Evolutionary conservation across 2,113 vertebrate genomes (phyloP).

Genomic region (Psilopogon haemacephalus): DNA sequence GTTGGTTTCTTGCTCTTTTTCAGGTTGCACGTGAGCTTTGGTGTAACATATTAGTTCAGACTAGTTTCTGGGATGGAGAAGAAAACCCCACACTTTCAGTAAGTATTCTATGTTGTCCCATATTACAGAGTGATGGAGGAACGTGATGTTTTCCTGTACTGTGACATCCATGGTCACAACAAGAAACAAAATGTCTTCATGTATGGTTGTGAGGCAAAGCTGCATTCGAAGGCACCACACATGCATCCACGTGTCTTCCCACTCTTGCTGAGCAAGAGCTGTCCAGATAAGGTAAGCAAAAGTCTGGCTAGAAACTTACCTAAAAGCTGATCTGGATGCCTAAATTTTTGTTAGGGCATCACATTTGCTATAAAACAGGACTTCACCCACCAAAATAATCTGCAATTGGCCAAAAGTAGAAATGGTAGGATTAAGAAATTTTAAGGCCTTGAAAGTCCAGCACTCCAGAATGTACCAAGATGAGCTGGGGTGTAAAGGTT

Average conservation of each 20-base stretch:
- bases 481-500: too few species aligned
- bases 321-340: too few species aligned
- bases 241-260: slow-evolving; percentile 72
- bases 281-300: slow-evolving; percentile 75
- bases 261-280: slow-evolving; percentile 79
- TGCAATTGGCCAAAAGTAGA: too few species aligned
- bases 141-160: slow-evolving; percentile 74
- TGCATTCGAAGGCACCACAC: background rate
- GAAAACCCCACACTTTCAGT: background rate
- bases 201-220: slow-evolving; percentile 73
- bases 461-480: too few species aligned
- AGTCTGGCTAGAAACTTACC: background rate
- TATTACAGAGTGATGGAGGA: slow-evolving; percentile 74
- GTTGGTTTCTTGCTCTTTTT: background rate
- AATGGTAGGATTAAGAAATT: too few species aligned
- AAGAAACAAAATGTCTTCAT: slow-evolving; percentile 80
- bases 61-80: background rate
- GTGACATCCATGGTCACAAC: slow-evolving; percentile 82
- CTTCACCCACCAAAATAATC: too few species aligned
- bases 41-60: background rate
- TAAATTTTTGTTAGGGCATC: too few species aligned
- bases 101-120: background rate
- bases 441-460: too few species aligned
- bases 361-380: too few species aligned
- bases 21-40: background rate